Evolutionary conservation across 2,113 vertebrate genomes (phyloP), one percentile per base, ranked within the genome.

Genomic region (Martes martes): DNA sequence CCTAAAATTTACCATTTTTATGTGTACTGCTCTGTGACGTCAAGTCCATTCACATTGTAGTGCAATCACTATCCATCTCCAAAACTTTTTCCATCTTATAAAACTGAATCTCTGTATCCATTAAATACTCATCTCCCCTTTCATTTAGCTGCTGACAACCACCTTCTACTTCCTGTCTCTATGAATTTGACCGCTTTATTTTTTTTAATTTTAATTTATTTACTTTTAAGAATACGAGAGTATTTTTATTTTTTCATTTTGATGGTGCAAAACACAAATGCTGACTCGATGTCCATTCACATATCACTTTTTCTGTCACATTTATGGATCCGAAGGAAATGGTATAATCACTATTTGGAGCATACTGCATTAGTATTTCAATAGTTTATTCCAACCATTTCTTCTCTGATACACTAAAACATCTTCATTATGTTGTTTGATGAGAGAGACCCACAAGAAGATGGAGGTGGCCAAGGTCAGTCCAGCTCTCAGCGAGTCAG

Each of bases 201-300:
- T 76, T 76, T 76, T 16, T 18, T 4, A 15, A 65, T 28, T 76
- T 45, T 88, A 65, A 65, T 65, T 73, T 26, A 74, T 26, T 45
- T 26, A 24, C 16, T 45, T 76, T 76, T 45, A 91, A 67, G 73
- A 94, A 84, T 52, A 88, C 7, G 1, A 61, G 97, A 50, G 63
- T 73, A 50, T 36, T 92, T 39, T 97, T 67, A 69, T 97, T 24
- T 82, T 82, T 98, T 97, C 95, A 98, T 98, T 98, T 98, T 98
- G 71, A 73, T 61, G 86, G 88, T 39, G 52, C 50, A 94, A 50
- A 88, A 95, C 21, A 63, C 50, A 87, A 97, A 95, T 96, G 81
- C 61, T 81, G 94, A 50, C 26, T 76, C 31, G 42, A 47, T 14
- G 28, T 16, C 14, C 42, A 47, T 15, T 76, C 39, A 28, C 14